Evolutionary conservation across 92 coral and sea anemone genomes (phyloP).

Genomic region (Zoanthus solanderi): DNA sequence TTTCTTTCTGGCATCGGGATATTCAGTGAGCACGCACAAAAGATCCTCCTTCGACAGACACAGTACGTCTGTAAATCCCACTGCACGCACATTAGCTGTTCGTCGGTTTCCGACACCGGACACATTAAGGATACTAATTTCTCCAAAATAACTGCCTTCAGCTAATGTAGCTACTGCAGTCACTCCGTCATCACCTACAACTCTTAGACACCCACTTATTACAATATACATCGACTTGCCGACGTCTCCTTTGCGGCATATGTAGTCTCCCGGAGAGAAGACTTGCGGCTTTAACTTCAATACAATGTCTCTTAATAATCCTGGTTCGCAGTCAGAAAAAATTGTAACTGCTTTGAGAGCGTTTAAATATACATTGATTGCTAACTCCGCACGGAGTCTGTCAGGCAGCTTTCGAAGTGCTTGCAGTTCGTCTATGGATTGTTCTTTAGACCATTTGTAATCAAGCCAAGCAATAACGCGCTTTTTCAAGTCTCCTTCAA

Average conservation of each 20-base stretch:
- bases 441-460: slow-evolving; percentile 87
- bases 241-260: slow-evolving; percentile 87
- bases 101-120: slow-evolving; percentile 84
- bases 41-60: slow-evolving; percentile 83
- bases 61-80: slow-evolving; percentile 85
- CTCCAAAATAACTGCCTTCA: slow-evolving; percentile 90
- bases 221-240: slow-evolving; percentile 92
- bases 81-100: slow-evolving; percentile 82
- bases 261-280: slow-evolving; percentile 89
- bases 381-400: slow-evolving; percentile 79
- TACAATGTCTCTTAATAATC: slow-evolving; percentile 81
- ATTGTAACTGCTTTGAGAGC: slow-evolving; percentile 78
- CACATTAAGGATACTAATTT: slow-evolving; percentile 84
- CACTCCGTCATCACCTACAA: slow-evolving; percentile 72
- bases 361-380: slow-evolving; percentile 80
- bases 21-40: slow-evolving; percentile 75
- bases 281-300: slow-evolving; percentile 76
- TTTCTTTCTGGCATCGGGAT: slow-evolving; percentile 82
- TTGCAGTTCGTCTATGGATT: slow-evolving; percentile 71
- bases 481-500: slow-evolving; percentile 71
- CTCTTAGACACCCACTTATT: slow-evolving; percentile 82
- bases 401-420: slow-evolving; percentile 74
- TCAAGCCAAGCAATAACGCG: slow-evolving; percentile 89
- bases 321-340: slow-evolving; percentile 92
- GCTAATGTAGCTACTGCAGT: slow-evolving; percentile 78